Conservation (phyloP, 2,888 invertebrate genomes). For the Villa cingulata region DNA sequence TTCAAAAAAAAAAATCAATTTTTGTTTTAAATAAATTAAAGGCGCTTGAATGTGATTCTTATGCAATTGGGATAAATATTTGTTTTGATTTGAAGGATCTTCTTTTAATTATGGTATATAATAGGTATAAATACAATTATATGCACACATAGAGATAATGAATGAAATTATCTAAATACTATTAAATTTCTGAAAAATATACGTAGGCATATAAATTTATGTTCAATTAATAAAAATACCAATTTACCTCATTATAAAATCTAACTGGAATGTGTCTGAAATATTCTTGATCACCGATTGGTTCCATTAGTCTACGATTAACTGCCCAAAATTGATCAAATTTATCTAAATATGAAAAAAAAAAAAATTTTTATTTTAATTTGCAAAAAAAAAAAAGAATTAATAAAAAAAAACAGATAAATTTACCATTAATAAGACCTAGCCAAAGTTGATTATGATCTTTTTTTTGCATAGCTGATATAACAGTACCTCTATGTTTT, state of each 20-base stretch:
- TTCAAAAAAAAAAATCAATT: too few relatives aligned
- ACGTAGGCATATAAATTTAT: too few relatives aligned
- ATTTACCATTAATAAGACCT: slow-evolving; percentile 76
- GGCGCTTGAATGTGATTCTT: too few relatives aligned
- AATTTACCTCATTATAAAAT: slow-evolving; percentile 51
- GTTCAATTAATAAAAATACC: too few relatives aligned
- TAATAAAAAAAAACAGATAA: background rate
- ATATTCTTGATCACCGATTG: slow-evolving; percentile 59
- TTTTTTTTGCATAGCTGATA: slow-evolving; percentile 86
- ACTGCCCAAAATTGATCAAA: slow-evolving; percentile 99
- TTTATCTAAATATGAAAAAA: slow-evolving; percentile 52
- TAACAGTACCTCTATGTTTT: slow-evolving; percentile 83
- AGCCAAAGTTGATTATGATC: slow-evolving; percentile 95
- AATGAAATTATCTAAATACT: too few relatives aligned
- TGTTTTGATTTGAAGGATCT: too few relatives aligned
- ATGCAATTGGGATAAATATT: too few relatives aligned
- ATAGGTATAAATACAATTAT: too few relatives aligned
- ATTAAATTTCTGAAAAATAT: too few relatives aligned
- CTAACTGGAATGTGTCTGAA: slow-evolving; percentile 85
- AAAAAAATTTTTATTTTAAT: background rate
- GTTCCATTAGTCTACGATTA: slow-evolving; percentile 89
- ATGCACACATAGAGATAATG: too few relatives aligned
- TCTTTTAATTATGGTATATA: too few relatives aligned
- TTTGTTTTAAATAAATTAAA: too few relatives aligned
- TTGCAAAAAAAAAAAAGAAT: background rate